A percentile compares a stretch with the other conserved stretches of the same genome.
Conservation (phyloP, 2,888 invertebrate genomes). For the Trachelus troglodyta region DNA sequence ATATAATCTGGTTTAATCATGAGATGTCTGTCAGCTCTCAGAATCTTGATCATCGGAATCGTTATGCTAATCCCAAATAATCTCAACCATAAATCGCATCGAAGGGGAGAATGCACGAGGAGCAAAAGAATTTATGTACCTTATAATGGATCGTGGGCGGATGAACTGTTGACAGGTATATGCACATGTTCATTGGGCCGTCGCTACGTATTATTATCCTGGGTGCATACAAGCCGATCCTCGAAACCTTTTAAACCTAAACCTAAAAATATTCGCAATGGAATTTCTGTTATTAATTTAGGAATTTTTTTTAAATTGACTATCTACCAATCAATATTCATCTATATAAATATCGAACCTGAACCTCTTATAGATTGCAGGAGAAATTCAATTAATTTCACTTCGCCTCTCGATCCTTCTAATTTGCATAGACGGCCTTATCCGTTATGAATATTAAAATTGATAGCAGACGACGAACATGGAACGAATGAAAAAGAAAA, state of each 20-base stretch:
- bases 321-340: background rate
- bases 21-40: background rate
- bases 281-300: background rate
- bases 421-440: background rate
- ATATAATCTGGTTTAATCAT: background rate
- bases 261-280: background rate
- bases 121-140: background rate
- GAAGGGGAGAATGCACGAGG: background rate
- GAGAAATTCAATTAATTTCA: background rate
- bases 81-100: background rate
- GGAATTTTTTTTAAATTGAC: background rate
- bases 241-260: background rate
- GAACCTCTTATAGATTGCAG: background rate
- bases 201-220: slow-evolving; percentile 29
- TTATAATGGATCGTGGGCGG: slow-evolving; percentile 33
- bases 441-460: background rate
- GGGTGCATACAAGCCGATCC: background rate
- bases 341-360: background rate
- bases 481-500: background rate
- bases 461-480: background rate
- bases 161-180: slow-evolving; percentile 43
- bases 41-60: background rate
- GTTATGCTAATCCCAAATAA: background rate
- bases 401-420: background rate
- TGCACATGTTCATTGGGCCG: slow-evolving; percentile 31